A percentile compares a stretch with the other conserved stretches of the same genome.
Conservation (phyloP, 2,888 invertebrate species). For the Gastracanthus pulcherrimus region DNA sequence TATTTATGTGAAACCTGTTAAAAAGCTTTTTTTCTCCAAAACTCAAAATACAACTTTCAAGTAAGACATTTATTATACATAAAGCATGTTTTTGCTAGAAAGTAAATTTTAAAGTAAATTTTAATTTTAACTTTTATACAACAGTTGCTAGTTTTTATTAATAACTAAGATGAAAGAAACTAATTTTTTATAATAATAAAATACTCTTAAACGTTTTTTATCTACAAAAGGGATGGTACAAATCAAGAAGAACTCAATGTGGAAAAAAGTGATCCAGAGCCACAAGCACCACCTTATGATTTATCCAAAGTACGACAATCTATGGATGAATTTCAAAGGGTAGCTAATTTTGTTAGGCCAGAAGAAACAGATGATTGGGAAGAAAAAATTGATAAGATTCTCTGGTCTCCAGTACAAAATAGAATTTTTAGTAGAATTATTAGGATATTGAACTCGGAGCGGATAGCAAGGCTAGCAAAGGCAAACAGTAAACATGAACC, state of each 20-base stretch:
- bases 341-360: constrained; percentile 81
- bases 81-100: no score
- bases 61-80: no score
- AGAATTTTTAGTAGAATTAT: constrained; percentile 83
- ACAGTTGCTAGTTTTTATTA: no score
- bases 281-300: constrained; percentile 80
- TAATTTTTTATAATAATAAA: neutral
- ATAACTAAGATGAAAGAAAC: neutral
- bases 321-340: constrained; percentile 87
- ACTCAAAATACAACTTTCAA: constrained; percentile 33
- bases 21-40: constrained; percentile 78
- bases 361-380: constrained; percentile 85
- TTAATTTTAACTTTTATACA: no score
- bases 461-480: constrained; percentile 82
- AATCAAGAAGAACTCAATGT: constrained; percentile 69
- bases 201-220: constrained; percentile 12
- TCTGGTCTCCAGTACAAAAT: constrained; percentile 83
- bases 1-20: constrained; percentile 81
- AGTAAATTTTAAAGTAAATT: no score
- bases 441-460: constrained; percentile 83
- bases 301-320: constrained; percentile 80
- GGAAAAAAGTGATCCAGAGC: constrained; percentile 63
- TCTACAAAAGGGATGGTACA: constrained; percentile 60
- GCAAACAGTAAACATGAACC: constrained; percentile 82
- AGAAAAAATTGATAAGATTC: constrained; percentile 80